Evolutionary conservation across 2,113 vertebrate species (phyloP).

Genomic region (Notothenia coriiceps): DNA sequence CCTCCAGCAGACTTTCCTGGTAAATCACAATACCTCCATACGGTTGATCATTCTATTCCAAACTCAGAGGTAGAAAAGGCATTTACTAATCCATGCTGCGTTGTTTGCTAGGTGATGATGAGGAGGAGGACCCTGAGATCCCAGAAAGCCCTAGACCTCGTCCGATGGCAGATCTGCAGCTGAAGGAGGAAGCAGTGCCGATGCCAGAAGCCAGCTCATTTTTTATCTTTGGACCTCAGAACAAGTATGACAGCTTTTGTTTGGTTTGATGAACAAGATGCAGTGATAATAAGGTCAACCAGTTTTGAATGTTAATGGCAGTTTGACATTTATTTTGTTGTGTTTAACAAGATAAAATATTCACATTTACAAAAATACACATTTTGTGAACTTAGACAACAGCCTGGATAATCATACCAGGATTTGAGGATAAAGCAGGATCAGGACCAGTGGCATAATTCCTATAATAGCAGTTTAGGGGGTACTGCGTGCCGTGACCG

Average conservation of each 20-base stretch:
- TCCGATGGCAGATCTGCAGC: conserved; percentile 92
- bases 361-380: no score
- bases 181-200: conserved; percentile 94
- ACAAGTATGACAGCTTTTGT: conserved; percentile 85
- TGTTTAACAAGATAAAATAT: no score
- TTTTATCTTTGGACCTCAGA: conserved; percentile 95
- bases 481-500: no score
- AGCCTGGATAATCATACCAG: no score
- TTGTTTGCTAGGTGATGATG: conserved; percentile 88
- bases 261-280: background rate
- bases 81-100: background rate
- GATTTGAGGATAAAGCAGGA: no score
- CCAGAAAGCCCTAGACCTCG: conserved; percentile 92
- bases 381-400: no score
- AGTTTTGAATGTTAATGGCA: no score
- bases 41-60: background rate
- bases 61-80: background rate
- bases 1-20: conserved; percentile 96
- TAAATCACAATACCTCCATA: conserved; percentile 56
- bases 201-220: conserved; percentile 95
- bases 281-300: no score
- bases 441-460: no score
- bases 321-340: no score
- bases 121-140: conserved; percentile 95
- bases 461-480: no score